Evolutionary conservation across 2,113 vertebrate species (phyloP).

Genomic region (Eclectus roratus): DNA sequence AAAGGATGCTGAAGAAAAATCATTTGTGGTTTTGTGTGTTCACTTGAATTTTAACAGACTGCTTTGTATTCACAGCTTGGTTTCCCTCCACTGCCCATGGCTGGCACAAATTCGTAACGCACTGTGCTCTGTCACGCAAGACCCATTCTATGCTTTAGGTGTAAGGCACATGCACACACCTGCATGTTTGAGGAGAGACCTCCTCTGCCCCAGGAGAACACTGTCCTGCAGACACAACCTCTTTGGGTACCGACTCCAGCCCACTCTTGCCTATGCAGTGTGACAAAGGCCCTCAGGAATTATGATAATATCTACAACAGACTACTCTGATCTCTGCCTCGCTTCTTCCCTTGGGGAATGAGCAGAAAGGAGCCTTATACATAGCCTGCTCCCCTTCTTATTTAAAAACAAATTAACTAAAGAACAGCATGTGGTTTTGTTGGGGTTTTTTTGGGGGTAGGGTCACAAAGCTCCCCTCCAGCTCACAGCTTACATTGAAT

Average conservation of each 20-base stretch:
- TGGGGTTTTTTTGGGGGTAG: neutral
- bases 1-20: neutral
- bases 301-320: neutral
- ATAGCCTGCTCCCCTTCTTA: neutral
- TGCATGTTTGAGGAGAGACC: accelerated
- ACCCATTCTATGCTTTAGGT: neutral
- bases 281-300: neutral
- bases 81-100: neutral
- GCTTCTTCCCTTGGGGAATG: neutral
- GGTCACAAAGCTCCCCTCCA: neutral
- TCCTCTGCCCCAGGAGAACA: neutral
- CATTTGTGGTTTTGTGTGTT: neutral
- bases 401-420: neutral
- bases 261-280: neutral
- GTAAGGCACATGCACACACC: neutral
- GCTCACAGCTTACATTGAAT: neutral
- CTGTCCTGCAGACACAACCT: accelerated
- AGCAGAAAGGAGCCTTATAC: neutral
- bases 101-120: neutral
- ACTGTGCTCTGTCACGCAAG: neutral
- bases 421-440: neutral
- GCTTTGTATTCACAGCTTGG: neutral
- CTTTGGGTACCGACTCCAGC: neutral
- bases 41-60: neutral
- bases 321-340: neutral